A percentile compares a stretch with the other conserved stretches of the same genome.
phyloP scores from a whole-genome alignment of 2,113 vertebrate species.

The Eidolon helvum region DNA sequence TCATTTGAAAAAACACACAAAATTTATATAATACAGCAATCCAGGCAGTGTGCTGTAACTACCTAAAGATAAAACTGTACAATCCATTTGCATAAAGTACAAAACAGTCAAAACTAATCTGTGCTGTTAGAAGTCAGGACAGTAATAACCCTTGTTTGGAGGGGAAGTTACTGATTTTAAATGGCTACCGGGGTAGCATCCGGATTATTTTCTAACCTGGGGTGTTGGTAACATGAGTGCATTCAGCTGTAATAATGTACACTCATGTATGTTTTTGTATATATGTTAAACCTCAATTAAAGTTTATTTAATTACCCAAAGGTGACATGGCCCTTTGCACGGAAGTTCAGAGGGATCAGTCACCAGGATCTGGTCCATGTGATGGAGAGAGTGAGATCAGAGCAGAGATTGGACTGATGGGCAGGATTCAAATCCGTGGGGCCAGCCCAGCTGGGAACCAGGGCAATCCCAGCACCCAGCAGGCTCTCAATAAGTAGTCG shows the following conservation, averaged over 20 bases:
- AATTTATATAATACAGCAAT: slow-evolving; percentile 3
- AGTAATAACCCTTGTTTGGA: neutral
- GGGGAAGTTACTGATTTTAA: neutral
- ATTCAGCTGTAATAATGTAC: neutral
- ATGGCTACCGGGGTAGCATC: neutral
- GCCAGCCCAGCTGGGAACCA: neutral
- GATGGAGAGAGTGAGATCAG: neutral
- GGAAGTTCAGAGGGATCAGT: neutral
- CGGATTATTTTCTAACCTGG: neutral
- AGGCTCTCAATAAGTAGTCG: neutral
- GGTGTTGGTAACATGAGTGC: neutral
- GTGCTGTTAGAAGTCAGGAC: neutral
- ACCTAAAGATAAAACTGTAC: neutral
- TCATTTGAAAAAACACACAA: neutral
- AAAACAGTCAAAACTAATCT: neutral
- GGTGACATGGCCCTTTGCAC: neutral
- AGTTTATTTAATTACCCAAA: neutral
- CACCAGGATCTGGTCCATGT: neutral
- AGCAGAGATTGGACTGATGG: neutral
- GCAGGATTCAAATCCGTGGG: neutral
- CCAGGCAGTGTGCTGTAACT: neutral
- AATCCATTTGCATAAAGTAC: neutral
- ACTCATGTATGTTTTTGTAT: neutral
- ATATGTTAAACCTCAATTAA: neutral
- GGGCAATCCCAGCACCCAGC: neutral